Evolutionary conservation across 1,140 invertebrate species (phyloP), one percentile per base, ranked within the genome.

Genomic region (Ostrea denselamellosa): DNA sequence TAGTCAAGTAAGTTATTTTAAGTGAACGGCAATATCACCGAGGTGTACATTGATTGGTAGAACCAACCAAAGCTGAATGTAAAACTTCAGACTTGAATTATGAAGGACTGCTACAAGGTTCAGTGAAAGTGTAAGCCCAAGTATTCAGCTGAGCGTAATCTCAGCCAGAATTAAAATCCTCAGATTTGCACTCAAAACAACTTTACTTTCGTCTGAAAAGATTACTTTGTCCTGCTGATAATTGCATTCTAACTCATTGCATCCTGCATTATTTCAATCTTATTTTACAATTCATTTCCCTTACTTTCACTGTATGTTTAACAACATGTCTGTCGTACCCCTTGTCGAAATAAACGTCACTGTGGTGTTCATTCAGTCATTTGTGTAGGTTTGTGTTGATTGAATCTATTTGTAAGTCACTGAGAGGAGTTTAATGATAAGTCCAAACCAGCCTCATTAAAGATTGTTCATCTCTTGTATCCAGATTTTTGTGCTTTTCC

Each of bases 201-300:
- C 56, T 52, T 85, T 65, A 51, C 52, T 34, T 85, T 88, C 14
- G 12, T 85, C 53, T 8, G 53, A 85, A 82, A 88, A 85, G 54
- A 85, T 82, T 22, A 56, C 25, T 62, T 83, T 88, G 22, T 85
- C 84, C 71, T 71, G 62, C 8, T 85, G 68, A 81, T 17, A 62
- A 52, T 28, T 25, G 82, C 28, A 51, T 14, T 44, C 68, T 52
- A 88, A 17, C 85, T 52, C 25, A 65, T 12, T 56, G 83, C 56
- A 14, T 22, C 85, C 7, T 22, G 3, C 85, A 86, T 71, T 53
- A 81, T 3, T 17, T 28, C 19, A 86, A 52, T 81, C 68, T 53
- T 25, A 82, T 86, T 52, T 81, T 86, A 5, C 85, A 19, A 56
- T 86, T 56, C 2, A 81, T 52, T 44, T 86, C 85, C 65, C 85